Base-by-base conservation (phyloP, 2,888 invertebrate genomes). In the Chloroclysta siterata region DNA sequence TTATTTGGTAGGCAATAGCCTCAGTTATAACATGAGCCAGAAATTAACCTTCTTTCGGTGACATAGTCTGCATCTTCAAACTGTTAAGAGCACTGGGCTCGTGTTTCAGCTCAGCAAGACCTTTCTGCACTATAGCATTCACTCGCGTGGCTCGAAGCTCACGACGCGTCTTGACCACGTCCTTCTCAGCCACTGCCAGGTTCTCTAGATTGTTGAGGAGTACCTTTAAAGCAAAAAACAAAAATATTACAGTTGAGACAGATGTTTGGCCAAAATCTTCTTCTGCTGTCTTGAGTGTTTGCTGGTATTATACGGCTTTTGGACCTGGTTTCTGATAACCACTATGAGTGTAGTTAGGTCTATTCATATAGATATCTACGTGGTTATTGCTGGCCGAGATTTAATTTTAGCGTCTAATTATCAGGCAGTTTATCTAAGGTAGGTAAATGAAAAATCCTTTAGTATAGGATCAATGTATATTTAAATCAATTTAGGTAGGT, bases 141-240 rank as follows among this genome's bases (percentile, higher is more conserved):
- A 89, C 87, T 51, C 93, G 78, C 0, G 83, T 77, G 0, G 86
- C 81, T 3, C 89, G 83, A 17, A 93, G 76, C 62, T 89, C 85
- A n/a, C 82, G 77, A n/a, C 88, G 80, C 41, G 79, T 80, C 46
- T 73, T 77, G 6, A 70, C 60, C 44, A 91, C 85, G 14, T 89
- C 89, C 44, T 83, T 88, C 69, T 91, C 90, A 6, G 90, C 87
- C 3, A 82, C 88, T 3, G 89, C 78, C 55, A 93, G 68, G 65
- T 91, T 91, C 66, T 93, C 93, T 60, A 89, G 69, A 67, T 88
- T 93, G 62, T 88, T 89, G 3, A 92, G 80, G 10, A 93, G 78
- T 2, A 92, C 90, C 93, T 93, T 17, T 22, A 50, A 56, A 57
- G 11, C 22, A 51, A 54, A 44, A 48, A 0, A 7, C n/a, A 41